Base-by-base conservation (phyloP, 2,888 invertebrate species). In the Ligdia adustata region DNA sequence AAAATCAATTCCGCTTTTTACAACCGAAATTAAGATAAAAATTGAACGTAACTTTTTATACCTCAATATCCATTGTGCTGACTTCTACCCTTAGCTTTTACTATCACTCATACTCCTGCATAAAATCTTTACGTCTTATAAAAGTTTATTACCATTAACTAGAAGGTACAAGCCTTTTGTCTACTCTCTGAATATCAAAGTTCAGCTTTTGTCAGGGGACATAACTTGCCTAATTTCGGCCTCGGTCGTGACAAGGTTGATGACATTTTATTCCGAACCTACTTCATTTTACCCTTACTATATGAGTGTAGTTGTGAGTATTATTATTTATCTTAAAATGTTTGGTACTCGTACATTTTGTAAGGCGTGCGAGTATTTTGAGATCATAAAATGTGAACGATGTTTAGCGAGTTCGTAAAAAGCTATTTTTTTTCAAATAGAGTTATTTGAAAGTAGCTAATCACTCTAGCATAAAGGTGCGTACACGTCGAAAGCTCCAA, bases 401-500 rank as follows among this genome's bases (percentile, higher is more conserved):
- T 24, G n/a, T 24, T 16, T 14, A 20, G 13, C n/a, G n/a, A n/a
- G n/a, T n/a, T n/a, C n/a, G n/a, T n/a, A n/a, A n/a, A n/a, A n/a
- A n/a, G n/a, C n/a, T n/a, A n/a, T n/a, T 1, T 4, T 22, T 14
- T 37, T 16, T 16, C 13, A 31, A 20, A 33, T 28, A 39, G 33
- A 46, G 15, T 24, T 37, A 38, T 48, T 38, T 14, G 28, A 71
- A 75, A 79, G 72, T 72, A 82, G 75, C 74, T 80, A 82, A 84
- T 83, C 81, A 79, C 69, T 67, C 70, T 52, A 60, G 72, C 72
- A 69, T 77, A 76, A 75, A 73, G 76, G 76, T 77, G 75, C 71
- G 74, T 74, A 72, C 72, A 72, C 72, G 73, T 70, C 69, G 78
- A 69, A 66, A 69, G 79, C 74, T 75, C 82, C 82, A 84, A 82